Evolutionary conservation across 92 coral and sea anemone genomes (phyloP), one percentile per base, ranked within the genome.

Genomic region (Metridium senile): DNA sequence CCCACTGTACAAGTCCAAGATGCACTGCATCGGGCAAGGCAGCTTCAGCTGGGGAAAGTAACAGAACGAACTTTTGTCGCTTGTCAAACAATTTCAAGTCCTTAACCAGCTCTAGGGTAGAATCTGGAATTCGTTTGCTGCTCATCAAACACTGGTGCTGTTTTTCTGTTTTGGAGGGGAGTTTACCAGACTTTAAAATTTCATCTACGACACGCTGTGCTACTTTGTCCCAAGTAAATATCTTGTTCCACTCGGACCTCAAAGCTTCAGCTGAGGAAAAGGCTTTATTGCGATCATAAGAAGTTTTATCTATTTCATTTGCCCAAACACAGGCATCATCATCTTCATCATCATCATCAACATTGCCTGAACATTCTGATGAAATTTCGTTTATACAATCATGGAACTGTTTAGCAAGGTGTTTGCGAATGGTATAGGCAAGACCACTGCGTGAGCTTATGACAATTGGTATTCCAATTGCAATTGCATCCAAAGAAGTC

Each of bases 1-100:
- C 77, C 93, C 93, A 89, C 7, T 81, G 89, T 1, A 89, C 84
- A 10, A 73, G 74, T 33, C 74, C 93, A 30, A 89, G 75, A 58
- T 76, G 54, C 19, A 58, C 81, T 47, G 79, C 62, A n/a, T 62
- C 74, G 1, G 86, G 87, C 13, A 49, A 29, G 16, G 64, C 80
- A 10, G 61, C 31, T 46, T 76, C 70, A 51, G 77, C 81, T 1
- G 93, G 93, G 0, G 93, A 89, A 9, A 89, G 64, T 28, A 89
- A 81, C 70, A 89, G 53, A 27, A 89, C 83, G 63, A 80, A 84
- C 72, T 76, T 84, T 0, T 76, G 93, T 17, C 93, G 72, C 53
- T 59, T 85, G 66, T 84, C 79, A 23, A 78, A 76, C 53, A 89
- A 57, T 39, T 76, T 61, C 18, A 89, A 52, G 9, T 43, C 56